phyloP scores from a whole-genome alignment of 2,113 vertebrate species.

The Apteryx owenii region DNA sequence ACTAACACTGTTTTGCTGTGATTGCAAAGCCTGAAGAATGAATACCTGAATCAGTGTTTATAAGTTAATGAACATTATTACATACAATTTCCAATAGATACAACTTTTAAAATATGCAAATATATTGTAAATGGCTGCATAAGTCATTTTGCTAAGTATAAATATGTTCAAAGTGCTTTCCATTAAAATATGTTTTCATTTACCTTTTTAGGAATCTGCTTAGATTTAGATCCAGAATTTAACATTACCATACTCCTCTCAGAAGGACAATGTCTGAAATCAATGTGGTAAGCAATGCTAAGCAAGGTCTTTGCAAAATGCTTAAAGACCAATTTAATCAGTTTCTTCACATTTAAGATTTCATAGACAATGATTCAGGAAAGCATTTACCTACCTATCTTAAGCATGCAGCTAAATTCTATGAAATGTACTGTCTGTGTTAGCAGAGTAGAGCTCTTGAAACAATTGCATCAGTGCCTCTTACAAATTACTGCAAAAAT shows the following conservation, averaged over 20 bases:
- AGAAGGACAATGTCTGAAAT: not conserved
- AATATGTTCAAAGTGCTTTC: not conserved
- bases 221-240: not conserved
- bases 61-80: not conserved
- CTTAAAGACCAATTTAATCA: not conserved
- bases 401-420: not conserved
- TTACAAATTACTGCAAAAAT: not conserved
- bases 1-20: not conserved
- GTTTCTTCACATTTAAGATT: not conserved
- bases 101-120: not conserved
- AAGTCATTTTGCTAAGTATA: not conserved
- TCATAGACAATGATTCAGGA: not conserved
- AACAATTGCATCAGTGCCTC: not conserved
- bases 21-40: not conserved
- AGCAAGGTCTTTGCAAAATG: not conserved
- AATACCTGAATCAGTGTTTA: not conserved
- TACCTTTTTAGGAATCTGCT: not conserved
- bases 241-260: not conserved
- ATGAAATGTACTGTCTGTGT: not conserved
- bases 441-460: not conserved
- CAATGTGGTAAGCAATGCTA: not conserved
- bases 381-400: not conserved
- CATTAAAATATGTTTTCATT: not conserved
- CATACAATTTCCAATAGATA: not conserved
- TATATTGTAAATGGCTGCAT: not conserved